Percentiles rank a stretch among this genome's conserved stretches.
Conservation (phyloP, 2,797 vertebrate species). For the Malurus splendens region DNA sequence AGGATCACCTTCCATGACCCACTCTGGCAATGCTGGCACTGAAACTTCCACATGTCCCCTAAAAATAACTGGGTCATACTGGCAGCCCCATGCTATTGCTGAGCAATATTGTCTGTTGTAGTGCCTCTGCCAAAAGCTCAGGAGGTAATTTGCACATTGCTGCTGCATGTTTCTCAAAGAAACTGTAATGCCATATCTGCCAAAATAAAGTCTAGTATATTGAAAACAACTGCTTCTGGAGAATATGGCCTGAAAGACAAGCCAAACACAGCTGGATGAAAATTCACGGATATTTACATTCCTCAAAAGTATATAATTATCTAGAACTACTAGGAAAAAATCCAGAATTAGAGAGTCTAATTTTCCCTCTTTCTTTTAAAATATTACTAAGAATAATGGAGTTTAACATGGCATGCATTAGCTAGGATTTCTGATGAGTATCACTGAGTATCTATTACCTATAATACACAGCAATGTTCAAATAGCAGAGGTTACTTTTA, state of each 20-base stretch:
- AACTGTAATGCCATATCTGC: background rate
- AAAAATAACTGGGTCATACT: background rate
- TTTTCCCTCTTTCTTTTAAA: background rate
- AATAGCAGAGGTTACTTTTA: background rate
- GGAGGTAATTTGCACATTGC: background rate
- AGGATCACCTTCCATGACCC: background rate
- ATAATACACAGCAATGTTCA: background rate
- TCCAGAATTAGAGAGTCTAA: background rate
- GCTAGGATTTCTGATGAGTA: background rate
- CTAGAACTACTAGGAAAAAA: background rate
- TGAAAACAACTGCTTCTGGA: background rate
- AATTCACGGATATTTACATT: background rate
- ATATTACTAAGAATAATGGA: background rate
- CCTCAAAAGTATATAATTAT: background rate
- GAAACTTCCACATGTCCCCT: background rate
- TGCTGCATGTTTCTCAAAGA: background rate
- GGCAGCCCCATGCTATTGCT: background rate
- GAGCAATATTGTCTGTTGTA: no score
- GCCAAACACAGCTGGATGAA: background rate
- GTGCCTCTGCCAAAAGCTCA: background rate
- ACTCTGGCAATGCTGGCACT: background rate
- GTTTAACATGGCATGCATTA: background rate
- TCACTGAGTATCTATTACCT: background rate
- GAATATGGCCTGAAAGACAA: background rate
- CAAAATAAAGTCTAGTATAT: background rate